Evolutionary conservation across 1,140 invertebrate species (phyloP), one percentile per base, ranked within the genome.

Genomic region (Pogonognathellus flavescens): DNA sequence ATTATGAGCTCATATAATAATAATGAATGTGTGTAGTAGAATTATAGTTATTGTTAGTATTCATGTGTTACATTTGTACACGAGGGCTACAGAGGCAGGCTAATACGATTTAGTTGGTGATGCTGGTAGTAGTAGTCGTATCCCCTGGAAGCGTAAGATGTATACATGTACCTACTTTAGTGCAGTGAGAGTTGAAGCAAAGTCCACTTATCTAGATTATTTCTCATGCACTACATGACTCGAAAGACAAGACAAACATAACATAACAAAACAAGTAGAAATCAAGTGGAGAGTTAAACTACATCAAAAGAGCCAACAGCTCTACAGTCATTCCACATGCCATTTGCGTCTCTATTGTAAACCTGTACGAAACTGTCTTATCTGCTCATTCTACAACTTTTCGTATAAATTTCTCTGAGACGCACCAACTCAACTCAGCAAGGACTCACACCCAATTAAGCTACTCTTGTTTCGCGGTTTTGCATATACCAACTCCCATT

Each of bases 341-440:
- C 85, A 85, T 85, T 87, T 87, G 82, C 82, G 80, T 87, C 84
- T 87, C 84, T 86, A 80, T 85, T 87, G 84, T 86, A 87, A 87
- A 86, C 82, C 59, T 84, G 86, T 85, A 85, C 84, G 57, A 60
- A 70, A 88, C 86, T 86, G 76, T 84, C 85, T 88, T 88, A 88
- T 88, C 88, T 88, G 82, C 55, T 82, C 86, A 88, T 86, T 88
- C 84, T 72, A 87, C 80, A 88, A 88, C 86, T 88, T 88, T 88
- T 86, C 86, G 85, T 86, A 88, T 88, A 87, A 88, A 87, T 88
- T 86, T 87, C 83, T 84, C 66, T 83, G 84, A 52, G 83, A 84
- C 80, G 55, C 53, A 83, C 82, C 31, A 86, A 83, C 59, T 41
- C 52, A 49, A 66, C 49, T 70, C 57, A 57, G 83, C 82, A 83